phyloP scores from a whole-genome alignment of 1,140 invertebrate species.

The Tigriopus japonicus region DNA sequence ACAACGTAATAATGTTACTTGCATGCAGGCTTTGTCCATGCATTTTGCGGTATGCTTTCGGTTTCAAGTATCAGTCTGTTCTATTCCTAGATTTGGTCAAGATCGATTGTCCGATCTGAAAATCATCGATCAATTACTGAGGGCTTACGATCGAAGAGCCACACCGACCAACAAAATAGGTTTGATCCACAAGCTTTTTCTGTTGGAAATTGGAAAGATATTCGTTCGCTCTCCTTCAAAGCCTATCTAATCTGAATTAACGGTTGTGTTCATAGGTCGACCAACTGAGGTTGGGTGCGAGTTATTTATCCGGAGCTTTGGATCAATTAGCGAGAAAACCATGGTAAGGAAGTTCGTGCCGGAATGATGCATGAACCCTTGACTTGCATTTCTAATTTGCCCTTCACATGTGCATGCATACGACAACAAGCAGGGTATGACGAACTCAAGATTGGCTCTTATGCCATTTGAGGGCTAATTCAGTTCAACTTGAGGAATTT shows the following conservation, averaged over 20 bases:
- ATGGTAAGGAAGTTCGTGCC: conserved; percentile 1
- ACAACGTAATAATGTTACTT: too few species aligned
- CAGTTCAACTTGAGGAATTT: too few species aligned
- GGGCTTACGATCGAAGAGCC: neutral
- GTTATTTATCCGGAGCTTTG: conserved; percentile 1
- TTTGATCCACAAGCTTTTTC: too few species aligned
- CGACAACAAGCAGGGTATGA: too few species aligned
- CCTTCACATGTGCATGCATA: neutral
- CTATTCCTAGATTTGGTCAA: neutral
- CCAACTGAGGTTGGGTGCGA: neutral
- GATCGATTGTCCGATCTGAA: neutral
- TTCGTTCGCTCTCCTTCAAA: too few species aligned
- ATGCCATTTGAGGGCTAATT: too few species aligned
- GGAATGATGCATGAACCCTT: neutral
- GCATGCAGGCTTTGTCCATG: too few species aligned
- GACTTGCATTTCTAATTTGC: neutral
- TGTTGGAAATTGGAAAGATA: too few species aligned
- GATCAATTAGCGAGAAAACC: conserved; percentile 5
- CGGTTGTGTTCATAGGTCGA: neutral
- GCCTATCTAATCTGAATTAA: too few species aligned
- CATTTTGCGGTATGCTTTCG: too few species aligned
- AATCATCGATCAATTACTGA: neutral
- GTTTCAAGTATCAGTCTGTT: too few species aligned
- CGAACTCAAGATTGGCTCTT: too few species aligned
- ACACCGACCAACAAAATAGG: neutral